phyloP scores from a whole-genome alignment of 1,140 invertebrate species.

The Sycobia sp. region DNA sequence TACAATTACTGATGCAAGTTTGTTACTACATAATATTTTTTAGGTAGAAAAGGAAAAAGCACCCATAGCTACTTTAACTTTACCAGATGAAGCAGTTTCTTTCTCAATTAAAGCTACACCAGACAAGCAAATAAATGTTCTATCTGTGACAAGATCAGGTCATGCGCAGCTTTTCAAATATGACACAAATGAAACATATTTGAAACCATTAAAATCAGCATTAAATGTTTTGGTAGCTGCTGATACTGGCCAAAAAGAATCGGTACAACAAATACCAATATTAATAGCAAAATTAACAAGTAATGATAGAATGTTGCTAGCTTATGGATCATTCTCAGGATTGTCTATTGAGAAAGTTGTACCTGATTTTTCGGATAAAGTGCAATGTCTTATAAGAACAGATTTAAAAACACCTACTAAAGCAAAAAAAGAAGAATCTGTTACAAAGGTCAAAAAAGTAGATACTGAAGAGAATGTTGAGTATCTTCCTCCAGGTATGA shows the following conservation, averaged over 20 bases:
- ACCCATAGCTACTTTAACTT: slow-evolving; percentile 57
- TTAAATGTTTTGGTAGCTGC: slow-evolving; percentile 73
- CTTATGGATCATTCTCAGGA: slow-evolving; percentile 63
- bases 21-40: too few relatives aligned
- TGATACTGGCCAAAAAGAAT: slow-evolving; percentile 59
- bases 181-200: slow-evolving; percentile 72
- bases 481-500: slow-evolving; percentile 57
- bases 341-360: slow-evolving; percentile 72
- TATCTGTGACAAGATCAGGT: slow-evolving; percentile 73
- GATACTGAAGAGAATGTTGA: slow-evolving; percentile 58
- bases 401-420: slow-evolving; percentile 59
- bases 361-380: slow-evolving; percentile 63
- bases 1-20: too few relatives aligned
- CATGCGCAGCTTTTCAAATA: slow-evolving; percentile 78
- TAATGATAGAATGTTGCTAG: slow-evolving; percentile 62
- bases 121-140: slow-evolving; percentile 46
- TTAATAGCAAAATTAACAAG: slow-evolving; percentile 57
- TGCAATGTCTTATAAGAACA: slow-evolving; percentile 64
- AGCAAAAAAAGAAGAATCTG: slow-evolving; percentile 50
- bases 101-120: slow-evolving; percentile 49
- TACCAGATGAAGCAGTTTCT: slow-evolving; percentile 53
- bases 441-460: slow-evolving; percentile 60
- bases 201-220: slow-evolving; percentile 75
- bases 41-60: slow-evolving; percentile 53
- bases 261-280: slow-evolving; percentile 65